These are phyloP conservation scores for Drosophila leontia DNA, from an alignment of 1,140 invertebrate species.

Conservation along the genomic window DNA sequence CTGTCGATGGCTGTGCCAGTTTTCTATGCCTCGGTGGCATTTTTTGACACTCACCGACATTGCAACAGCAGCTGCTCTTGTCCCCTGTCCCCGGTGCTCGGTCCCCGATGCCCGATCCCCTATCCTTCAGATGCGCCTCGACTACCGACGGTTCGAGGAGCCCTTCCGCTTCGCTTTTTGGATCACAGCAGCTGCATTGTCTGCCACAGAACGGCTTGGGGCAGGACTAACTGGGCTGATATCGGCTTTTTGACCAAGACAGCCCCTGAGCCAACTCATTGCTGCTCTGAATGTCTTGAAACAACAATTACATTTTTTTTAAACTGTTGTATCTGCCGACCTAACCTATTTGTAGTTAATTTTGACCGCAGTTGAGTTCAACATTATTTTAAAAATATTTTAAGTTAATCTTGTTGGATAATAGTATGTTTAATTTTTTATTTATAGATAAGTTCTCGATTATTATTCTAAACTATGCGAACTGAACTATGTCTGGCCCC, in stretches of 20 bases:
- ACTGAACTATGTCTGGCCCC: background rate
- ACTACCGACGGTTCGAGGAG: conserved; percentile 25
- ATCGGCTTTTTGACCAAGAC: conserved; percentile 38
- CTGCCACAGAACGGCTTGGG: conserved; percentile 42
- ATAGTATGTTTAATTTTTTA: background rate
- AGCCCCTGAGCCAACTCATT: conserved; percentile 11
- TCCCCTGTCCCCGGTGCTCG: conserved; percentile 2
- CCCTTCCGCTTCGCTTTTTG: conserved; percentile 45
- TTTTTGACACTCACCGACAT: conserved; percentile 50
- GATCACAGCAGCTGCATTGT: conserved; percentile 56
- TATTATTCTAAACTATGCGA: too few relatives aligned
- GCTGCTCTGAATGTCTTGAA: conserved; percentile 25
- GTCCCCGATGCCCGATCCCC: background rate
- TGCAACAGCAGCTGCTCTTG: conserved; percentile 24
- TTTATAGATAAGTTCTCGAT: background rate
- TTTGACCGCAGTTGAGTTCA: background rate
- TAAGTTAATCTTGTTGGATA: too few relatives aligned
- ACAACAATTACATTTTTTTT: background rate
- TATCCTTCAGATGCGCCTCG: conserved; percentile 23
- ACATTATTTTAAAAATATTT: too few relatives aligned
- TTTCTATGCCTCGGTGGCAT: conserved; percentile 60
- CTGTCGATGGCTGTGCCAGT: conserved; percentile 61
- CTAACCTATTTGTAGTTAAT: background rate
- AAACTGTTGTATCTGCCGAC: background rate
- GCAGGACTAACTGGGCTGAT: conserved; percentile 43